These are phyloP conservation scores for Staurois parvus DNA, from an alignment of 2,797 vertebrate genomes.

Conservation along the genomic window DNA sequence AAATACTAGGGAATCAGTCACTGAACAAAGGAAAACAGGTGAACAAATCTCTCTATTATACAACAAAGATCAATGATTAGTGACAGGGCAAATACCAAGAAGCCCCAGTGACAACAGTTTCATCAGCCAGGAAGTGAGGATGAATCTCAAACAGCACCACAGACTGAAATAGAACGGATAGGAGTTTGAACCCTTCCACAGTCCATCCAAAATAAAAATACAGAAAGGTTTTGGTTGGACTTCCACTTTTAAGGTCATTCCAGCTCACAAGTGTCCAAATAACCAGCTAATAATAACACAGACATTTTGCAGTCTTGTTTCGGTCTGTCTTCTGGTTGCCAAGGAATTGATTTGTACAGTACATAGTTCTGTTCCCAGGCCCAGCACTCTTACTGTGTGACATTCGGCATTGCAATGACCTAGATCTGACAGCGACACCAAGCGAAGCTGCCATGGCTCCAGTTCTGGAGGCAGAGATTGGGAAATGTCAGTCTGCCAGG, in stretches of 20 bases:
- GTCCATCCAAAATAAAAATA: background rate
- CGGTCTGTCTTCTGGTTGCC: too few relatives aligned
- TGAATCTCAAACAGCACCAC: too few relatives aligned
- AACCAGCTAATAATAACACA: background rate
- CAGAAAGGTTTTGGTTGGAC: background rate
- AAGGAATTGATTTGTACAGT: background rate
- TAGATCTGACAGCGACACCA: constrained; percentile 53
- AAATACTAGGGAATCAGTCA: too few relatives aligned
- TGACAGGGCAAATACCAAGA: too few relatives aligned
- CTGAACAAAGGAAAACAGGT: too few relatives aligned
- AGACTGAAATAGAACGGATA: too few relatives aligned
- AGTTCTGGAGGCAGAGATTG: constrained; percentile 33
- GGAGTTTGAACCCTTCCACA: too few relatives aligned
- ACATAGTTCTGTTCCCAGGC: background rate
- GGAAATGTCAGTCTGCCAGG: constrained; percentile 52
- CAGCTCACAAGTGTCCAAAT: background rate
- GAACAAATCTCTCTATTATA: too few relatives aligned
- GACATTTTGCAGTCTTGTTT: background rate
- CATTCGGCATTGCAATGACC: constrained; percentile 51
- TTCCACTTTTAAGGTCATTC: background rate
- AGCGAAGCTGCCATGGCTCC: background rate
- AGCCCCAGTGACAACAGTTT: too few relatives aligned
- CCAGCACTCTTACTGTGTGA: background rate
- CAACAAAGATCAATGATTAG: too few relatives aligned
- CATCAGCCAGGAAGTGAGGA: too few relatives aligned